Evolutionary conservation across 2,113 vertebrate genomes (phyloP), one percentile per base, ranked within the genome.

Genomic region (Engystomops pustulosus): DNA sequence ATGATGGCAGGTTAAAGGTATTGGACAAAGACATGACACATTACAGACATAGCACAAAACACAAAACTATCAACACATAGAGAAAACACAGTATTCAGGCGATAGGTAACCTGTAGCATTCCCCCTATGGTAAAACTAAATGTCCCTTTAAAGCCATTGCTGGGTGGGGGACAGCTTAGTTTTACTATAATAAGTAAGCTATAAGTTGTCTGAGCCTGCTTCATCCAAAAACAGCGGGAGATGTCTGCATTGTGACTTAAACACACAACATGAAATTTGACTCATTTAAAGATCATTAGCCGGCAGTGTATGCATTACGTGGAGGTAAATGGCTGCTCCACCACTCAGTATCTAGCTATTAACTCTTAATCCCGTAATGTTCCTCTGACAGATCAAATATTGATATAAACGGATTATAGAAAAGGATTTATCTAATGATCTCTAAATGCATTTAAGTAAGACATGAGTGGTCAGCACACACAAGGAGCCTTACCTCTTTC

Each of bases 401-500:
- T 51, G 79, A 41, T 20, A 18, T 27, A 72, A 34, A 41, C n/a
- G 4, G 58, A 34, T 36, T 30, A 55, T 34, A 10, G 10, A 72
- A 32, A 62, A 74, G 23, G 20, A 38, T 0, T 1, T 51, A 86
- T 88, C 90, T 92, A 90, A 89, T 91, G 88, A 89, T 89, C 87
- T 91, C 88, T 88, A 87, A 90, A 85, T 78, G 23, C 41, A 27
- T 34, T 27, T 30, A 25, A 5, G 23, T 18, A 67, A 65, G 38
- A 49, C 18, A 88, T 34, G 23, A 45, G 11, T 17, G n/a, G 65
- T 74, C 30, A 32, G 0, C 7, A 88, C 60, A 7, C 83, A 55
- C 69, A 45, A 72, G 1, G 80, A 83, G 55, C 90, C 93, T 79
- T 84, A 98, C 98, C 96, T 99, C 96, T 90, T 98, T 99, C 34